A percentile compares a stretch with the other conserved stretches of the same genome.
These are phyloP conservation scores for Lindbergichthys nudifrons DNA, from an alignment of 2,797 vertebrate species.

Conservation along the genomic window DNA sequence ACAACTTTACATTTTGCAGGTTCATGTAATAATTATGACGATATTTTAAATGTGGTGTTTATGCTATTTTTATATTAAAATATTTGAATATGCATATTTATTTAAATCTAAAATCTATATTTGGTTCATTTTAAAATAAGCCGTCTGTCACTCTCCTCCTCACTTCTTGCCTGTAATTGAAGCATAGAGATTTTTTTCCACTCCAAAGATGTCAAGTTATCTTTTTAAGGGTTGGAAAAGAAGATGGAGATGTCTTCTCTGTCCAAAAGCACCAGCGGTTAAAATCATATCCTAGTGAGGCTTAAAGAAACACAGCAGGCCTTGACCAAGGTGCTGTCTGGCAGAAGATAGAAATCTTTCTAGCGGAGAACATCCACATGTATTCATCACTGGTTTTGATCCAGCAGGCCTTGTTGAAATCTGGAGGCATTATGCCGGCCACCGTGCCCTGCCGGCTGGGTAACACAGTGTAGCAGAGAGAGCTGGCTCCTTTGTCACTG, in stretches of 20 bases:
- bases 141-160: not conserved
- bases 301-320: conserved; percentile 48
- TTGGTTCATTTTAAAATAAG: not conserved
- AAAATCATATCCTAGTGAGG: conserved; percentile 38
- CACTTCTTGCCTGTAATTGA: not conserved
- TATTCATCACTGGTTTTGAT: conserved; percentile 72
- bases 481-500: conserved; percentile 84
- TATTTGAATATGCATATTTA: conserved; percentile 6
- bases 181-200: not conserved
- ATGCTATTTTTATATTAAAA: not conserved
- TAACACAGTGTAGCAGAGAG: conserved; percentile 72
- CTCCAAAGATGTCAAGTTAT: conserved; percentile 10
- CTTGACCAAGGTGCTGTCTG: conserved; percentile 46
- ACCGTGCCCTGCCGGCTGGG: conserved; percentile 68
- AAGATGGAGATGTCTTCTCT: conserved; percentile 35
- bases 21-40: not conserved
- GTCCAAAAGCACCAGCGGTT: conserved; percentile 29
- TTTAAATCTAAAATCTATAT: conserved; percentile 25
- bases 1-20: conserved; percentile 1
- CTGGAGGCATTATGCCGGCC: conserved; percentile 72
- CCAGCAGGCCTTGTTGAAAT: conserved; percentile 63
- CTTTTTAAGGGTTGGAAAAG: conserved; percentile 8
- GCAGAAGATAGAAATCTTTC: conserved; percentile 44
- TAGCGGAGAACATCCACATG: conserved; percentile 60
- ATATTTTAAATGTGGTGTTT: not conserved